Base-by-base conservation (phyloP, 2,797 vertebrate species). In the Picus viridis region DNA sequence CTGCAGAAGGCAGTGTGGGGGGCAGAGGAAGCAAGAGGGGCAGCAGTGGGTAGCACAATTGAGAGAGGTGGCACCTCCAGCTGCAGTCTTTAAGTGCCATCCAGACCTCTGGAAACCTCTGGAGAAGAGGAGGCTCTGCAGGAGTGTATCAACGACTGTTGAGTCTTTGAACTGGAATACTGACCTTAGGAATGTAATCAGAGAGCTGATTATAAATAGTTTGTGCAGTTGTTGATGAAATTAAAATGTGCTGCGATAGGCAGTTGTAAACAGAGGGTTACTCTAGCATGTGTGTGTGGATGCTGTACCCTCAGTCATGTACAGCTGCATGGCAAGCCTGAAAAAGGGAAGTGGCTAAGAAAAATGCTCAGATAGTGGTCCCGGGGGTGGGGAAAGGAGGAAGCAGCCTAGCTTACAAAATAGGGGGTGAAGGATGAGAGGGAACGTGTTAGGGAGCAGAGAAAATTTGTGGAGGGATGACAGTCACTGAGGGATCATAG, bases 181-280 rank as follows among this genome's bases (percentile, higher is more conserved):
- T 89, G 90, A 94, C 86, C 92, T 92, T 91, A 95, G 94, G 85
- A 96, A 94, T 56, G 89, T 92, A 94, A 94, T 91, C 62, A 95
- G 94, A 96, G 90, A 94, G 56, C 74, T 88, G 89, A 93, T 94
- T 94, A 93, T 92, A 96, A 96, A 95, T 93, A 95, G 83, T 88
- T 83, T 56, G 83, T 91, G 80, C 80, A 91, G 94, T 94, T 94
- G 94, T 62, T 92, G 90, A 70, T 54, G 72, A 89, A 78, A 73
- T 84, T 83, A 89, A 86, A 86, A 88, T 89, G 57, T 94, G 81
- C 77, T 94, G 83, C 0, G 2, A 15, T 73, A 86, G 82, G 53
- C 30, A 0, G 53, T 16, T 90, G 76, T 85, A 74, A 78, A 49
- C 18, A 4, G 87, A 77, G 84, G n/a, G 84, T 88, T 92, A 83